Conservation (phyloP, 1,140 invertebrate species). For the Trachelipus rathkii region DNA sequence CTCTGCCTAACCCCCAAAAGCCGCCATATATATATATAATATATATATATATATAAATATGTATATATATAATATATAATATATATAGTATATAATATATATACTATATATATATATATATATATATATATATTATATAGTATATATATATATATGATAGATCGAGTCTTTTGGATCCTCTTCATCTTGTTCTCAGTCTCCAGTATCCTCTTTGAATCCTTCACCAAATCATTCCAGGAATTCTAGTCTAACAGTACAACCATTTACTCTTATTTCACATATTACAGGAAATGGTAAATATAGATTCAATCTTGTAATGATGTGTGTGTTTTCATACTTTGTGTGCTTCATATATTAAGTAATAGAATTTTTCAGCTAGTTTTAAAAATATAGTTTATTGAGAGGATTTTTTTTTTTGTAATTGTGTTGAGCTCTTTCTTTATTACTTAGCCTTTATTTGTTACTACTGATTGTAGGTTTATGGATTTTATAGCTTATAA, state of each 20-base stretch:
- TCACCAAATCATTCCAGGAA: conserved; percentile 36
- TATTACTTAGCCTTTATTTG: too few species aligned
- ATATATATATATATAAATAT: not conserved
- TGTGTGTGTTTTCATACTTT: too few species aligned
- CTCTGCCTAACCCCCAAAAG: too few species aligned
- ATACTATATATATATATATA: conserved; percentile 19
- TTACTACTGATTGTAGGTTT: too few species aligned
- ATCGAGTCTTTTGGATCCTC: conserved; percentile 33
- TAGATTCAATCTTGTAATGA: too few species aligned
- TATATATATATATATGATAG: not conserved
- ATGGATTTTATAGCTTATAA: too few species aligned
- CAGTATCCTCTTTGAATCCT: conserved; percentile 35
- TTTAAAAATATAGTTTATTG: too few species aligned
- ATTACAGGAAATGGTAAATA: conserved; percentile 48
- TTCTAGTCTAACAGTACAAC: conserved; percentile 31
- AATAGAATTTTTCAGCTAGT: too few species aligned
- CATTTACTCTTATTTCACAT: conserved; percentile 43
- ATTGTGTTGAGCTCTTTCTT: too few species aligned
- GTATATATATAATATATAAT: not conserved
- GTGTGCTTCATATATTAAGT: too few species aligned
- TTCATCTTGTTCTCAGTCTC: conserved; percentile 35
- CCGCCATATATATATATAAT: too few species aligned
- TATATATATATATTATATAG: not conserved
- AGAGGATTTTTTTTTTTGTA: too few species aligned
- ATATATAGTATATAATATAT: conserved; percentile 3